A percentile compares a stretch with the other conserved stretches of the same genome.
Conservation (phyloP, 2,113 vertebrate species). For the Cacatua alba region DNA sequence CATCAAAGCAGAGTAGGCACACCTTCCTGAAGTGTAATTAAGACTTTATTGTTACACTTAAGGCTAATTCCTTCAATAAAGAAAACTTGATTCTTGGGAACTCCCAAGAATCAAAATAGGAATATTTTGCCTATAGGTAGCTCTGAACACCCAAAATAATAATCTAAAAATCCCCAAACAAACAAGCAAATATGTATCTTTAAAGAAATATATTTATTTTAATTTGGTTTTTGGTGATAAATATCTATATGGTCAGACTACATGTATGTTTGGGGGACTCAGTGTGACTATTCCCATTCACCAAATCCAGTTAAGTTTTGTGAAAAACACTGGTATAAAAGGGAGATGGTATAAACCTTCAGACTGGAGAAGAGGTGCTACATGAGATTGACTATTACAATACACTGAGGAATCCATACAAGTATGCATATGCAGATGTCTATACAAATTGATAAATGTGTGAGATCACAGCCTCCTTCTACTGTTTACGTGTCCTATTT, state of each 20-base stretch:
- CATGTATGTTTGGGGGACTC: background rate
- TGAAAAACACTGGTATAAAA: background rate
- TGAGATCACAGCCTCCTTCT: background rate
- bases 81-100: background rate
- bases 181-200: background rate
- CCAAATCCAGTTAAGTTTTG: background rate
- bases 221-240: background rate
- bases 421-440: accelerated
- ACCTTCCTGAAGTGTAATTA: background rate
- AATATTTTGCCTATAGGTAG: background rate
- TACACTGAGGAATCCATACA: background rate
- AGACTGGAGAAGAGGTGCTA: background rate
- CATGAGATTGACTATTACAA: background rate
- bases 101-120: background rate
- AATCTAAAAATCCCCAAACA: background rate
- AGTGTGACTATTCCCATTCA: background rate
- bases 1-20: background rate
- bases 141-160: background rate
- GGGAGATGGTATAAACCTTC: background rate
- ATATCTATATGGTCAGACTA: background rate
- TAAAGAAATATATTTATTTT: background rate
- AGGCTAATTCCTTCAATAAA: background rate
- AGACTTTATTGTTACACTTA: background rate
- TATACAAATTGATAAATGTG: background rate
- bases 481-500: background rate